Evolutionary conservation across 2,113 vertebrate species (phyloP).

Genomic region (Bos indicus): DNA sequence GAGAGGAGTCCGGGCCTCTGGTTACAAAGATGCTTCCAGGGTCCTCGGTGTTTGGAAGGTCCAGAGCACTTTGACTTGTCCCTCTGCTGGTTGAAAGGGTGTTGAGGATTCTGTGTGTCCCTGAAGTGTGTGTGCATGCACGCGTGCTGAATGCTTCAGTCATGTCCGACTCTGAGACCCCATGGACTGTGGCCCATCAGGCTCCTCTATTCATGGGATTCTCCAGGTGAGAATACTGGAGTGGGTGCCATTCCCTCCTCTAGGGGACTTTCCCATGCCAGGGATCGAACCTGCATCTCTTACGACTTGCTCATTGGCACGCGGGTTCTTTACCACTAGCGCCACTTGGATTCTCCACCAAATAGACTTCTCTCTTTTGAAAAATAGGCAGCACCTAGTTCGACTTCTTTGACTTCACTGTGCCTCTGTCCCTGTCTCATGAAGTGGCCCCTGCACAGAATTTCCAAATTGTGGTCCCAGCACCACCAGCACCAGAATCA

Average conservation of each 20-base stretch:
- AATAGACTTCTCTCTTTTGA: neutral
- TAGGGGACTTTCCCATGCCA: neutral
- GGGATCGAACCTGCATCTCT: neutral
- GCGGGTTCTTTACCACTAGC: neutral
- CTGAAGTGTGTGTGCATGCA: fast-evolving
- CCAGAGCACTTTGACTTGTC: neutral
- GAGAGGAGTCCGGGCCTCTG: neutral
- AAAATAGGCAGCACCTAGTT: neutral
- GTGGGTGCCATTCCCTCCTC: neutral
- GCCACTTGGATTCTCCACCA: neutral
- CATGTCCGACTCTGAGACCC: neutral
- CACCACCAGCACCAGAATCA: neutral
- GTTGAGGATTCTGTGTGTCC: neutral
- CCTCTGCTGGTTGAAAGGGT: neutral
- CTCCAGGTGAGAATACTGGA: neutral
- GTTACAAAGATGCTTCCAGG: neutral
- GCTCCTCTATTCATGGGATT: neutral
- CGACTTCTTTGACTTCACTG: neutral
- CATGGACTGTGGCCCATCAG: neutral
- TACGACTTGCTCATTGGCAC: fast-evolving
- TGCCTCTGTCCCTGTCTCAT: neutral
- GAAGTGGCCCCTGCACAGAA: neutral
- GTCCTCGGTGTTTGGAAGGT: neutral
- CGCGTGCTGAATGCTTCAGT: neutral
- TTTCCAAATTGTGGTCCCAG: neutral